phyloP scores from a whole-genome alignment of 2,888 invertebrate genomes.

The Chironomus tentans region DNA sequence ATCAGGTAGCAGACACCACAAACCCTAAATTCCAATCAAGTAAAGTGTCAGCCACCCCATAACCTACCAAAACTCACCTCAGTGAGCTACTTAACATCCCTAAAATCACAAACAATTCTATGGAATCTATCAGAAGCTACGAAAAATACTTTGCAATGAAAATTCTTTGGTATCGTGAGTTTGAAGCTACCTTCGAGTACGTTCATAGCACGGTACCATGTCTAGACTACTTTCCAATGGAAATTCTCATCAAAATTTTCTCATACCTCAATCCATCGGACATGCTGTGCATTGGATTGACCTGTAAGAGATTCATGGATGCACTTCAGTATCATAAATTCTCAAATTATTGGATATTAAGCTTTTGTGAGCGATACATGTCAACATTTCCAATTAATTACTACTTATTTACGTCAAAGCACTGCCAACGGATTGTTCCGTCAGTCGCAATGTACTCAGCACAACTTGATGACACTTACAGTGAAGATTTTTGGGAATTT shows the following conservation, averaged over 20 bases:
- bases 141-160: not conserved
- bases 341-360: not conserved
- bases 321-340: not conserved
- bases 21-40: no score
- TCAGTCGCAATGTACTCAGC: not conserved
- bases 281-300: not conserved
- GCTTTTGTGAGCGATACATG: not conserved
- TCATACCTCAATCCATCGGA: constrained; percentile 11
- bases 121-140: no score
- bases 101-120: no score
- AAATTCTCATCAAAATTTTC: constrained; percentile 12
- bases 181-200: constrained; percentile 12
- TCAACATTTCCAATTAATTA: constrained; percentile 4
- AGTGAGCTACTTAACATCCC: no score
- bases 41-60: no score
- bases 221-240: constrained; percentile 14
- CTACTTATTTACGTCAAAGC: not conserved
- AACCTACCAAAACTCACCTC: no score
- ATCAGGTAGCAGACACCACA: no score
- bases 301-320: constrained; percentile 8
- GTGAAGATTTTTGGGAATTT: constrained; percentile 19
- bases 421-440: not conserved
- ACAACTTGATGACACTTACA: not conserved
- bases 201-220: not conserved
- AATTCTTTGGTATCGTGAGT: constrained; percentile 13